Percentiles rank a stretch among this genome's conserved stretches.
These are phyloP conservation scores for Limnephilus lunatus DNA, from an alignment of 2,888 invertebrate genomes.

Conservation along the genomic window DNA sequence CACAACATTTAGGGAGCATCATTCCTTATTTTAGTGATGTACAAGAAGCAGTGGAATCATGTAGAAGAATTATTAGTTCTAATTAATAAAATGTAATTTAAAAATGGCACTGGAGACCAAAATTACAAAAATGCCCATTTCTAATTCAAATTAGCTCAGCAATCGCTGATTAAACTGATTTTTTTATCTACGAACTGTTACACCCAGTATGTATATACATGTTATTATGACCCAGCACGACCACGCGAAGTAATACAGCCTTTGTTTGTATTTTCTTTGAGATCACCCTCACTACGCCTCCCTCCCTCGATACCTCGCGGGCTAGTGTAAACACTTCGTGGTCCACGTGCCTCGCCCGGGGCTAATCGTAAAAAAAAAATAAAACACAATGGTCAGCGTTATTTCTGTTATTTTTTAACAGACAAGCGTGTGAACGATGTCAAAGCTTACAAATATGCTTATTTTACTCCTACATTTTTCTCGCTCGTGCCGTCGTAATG, in stretches of 20 bases:
- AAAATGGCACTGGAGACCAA: no score
- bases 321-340: background rate
- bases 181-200: background rate
- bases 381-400: background rate
- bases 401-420: background rate
- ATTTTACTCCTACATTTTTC: background rate
- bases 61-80: no score
- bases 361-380: background rate
- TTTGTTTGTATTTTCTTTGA: constrained; percentile 55
- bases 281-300: background rate
- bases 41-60: no score
- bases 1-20: no score
- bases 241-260: constrained; percentile 48
- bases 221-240: background rate
- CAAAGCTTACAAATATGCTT: background rate
- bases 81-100: no score
- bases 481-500: background rate
- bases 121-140: no score
- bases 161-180: background rate
- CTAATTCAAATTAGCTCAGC: background rate
- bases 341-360: background rate
- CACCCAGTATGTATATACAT: background rate
- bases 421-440: background rate
- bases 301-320: background rate
- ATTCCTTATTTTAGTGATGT: no score